Evolutionary conservation across 2,113 vertebrate species (phyloP), one percentile per base, ranked within the genome.

Genomic region (Muntiacus muntjak): DNA sequence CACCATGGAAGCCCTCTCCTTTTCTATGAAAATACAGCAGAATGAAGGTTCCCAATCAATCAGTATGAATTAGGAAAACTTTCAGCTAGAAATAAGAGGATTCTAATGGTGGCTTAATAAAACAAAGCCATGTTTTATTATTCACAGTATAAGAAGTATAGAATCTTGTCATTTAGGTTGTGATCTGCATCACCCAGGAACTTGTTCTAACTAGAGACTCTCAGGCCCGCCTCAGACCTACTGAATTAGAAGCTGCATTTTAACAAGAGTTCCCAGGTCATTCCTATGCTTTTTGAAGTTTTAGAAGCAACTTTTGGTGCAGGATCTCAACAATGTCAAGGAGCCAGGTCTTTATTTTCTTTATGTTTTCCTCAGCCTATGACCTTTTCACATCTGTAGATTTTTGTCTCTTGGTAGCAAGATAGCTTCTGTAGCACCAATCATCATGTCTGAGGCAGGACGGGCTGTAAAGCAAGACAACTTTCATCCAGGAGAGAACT

Each of bases 91-190:
- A 87, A 50, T 94, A 52, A 81, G 33, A 76, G 82, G 64, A 76
- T 85, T 96, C 85, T 88, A 88, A 81, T 1, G 25, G 36, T 81
- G 86, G 50, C 54, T 95, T 92, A 60, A 62, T 71, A 83, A 81
- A 87, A 92, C 47, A 87, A 96, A 96, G 71, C 55, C 78, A 85
- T 7, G 26, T 84, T 84, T 90, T 97, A 74, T 97, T 78, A 57
- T 94, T 91, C 64, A 54, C 10, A 50, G 0, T 54, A 36, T 87
- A 52, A 79, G 71, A 94, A 81, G 52, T 71, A 52, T 40, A 67
- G 47, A 43, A 43, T 40, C 54, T 85, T 91, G 71, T 57, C 82
- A 4, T 85, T 86, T 54, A 43, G 9, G 30, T 50, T 57, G 47
- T 55, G 79, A 33, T 58, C 54, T 55, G 21, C 2, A 10, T 79